Base-by-base conservation (phyloP, 2,113 vertebrate genomes). In the Sapajus apella region DNA sequence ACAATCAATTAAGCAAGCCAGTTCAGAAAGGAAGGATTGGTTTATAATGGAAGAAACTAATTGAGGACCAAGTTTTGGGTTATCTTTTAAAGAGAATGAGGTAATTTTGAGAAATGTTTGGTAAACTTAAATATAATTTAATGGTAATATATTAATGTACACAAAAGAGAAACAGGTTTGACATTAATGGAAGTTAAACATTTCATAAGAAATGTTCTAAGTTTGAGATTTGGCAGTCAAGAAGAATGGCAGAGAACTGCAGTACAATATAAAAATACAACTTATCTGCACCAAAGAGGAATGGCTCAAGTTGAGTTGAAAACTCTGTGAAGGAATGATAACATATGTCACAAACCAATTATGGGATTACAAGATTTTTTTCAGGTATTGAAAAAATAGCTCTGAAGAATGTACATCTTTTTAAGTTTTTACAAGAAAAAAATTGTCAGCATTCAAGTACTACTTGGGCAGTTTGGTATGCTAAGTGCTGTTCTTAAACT, bases 31-130 rank as follows among this genome's bases (percentile, higher is more conserved):
- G 3, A 73, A 75, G 11, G 43, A 25, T 32, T 35, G 6, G 30
- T 70, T 61, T 95, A 40, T 35, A 64, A 3, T 2, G 4, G 72
- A 85, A 85, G 20, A 55, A 72, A 27, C 11, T 37, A 75, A 50
- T 4, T 76, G 73, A 85, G 35, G 56, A 80, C 21, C 13, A 45
- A 45, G 32, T 72, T 95, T 90, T n/a, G 40, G 6, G 1, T 87
- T 52, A 50, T n/a, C 12, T 81, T 84, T 83, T 77, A 76, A 50
- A 93, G 43, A 77, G 18, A 8, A 81, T 52, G 23, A 87, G 40
- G 35, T 85, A 56, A 95, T 91, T 45, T 85, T 85, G 45, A 91
- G 80, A 50, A 86, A 77, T 87, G 8, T 83, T 76, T 95, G 27
- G 17, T 70, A n/a, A 91, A 35, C 45, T 79, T 37, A 52, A 64